phyloP scores from a whole-genome alignment of 2,113 vertebrate genomes.

The Antechinus flavipes region DNA sequence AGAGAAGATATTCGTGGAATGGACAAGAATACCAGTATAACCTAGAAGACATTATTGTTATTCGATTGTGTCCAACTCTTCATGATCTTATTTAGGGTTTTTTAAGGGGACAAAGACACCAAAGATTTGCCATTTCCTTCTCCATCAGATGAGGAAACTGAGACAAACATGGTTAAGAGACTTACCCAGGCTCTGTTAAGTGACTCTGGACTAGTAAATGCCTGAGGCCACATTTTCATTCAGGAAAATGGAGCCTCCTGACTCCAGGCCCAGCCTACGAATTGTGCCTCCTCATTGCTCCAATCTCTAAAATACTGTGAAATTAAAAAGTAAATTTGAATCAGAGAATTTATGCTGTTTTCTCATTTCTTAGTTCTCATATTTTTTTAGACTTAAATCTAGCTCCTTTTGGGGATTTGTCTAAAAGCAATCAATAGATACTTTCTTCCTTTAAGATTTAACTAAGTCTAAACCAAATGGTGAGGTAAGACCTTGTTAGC shows the following conservation, averaged over 20 bases:
- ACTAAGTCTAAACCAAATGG: conserved; percentile 37
- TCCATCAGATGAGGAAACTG: neutral
- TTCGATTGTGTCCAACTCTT: neutral
- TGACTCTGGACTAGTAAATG: neutral
- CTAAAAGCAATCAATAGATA: neutral
- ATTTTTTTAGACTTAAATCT: neutral
- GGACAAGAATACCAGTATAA: neutral
- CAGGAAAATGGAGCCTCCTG: no score
- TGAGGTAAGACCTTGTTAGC: neutral
- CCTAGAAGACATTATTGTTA: neutral
- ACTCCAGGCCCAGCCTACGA: no score
- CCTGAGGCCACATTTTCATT: no score
- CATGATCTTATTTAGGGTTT: neutral
- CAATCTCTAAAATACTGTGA: neutral
- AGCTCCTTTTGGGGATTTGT: neutral
- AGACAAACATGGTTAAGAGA: neutral
- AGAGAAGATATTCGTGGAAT: neutral
- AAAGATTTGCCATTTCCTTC: neutral
- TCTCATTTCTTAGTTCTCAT: conserved; percentile 19
- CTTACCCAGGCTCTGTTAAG: no score
- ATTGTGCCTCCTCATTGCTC: neutral
- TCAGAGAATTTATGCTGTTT: neutral
- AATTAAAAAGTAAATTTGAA: neutral
- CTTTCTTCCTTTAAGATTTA: neutral
- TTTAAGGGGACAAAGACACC: neutral